phyloP scores from a whole-genome alignment of 2,888 invertebrate species.

The Eilema depressum region DNA sequence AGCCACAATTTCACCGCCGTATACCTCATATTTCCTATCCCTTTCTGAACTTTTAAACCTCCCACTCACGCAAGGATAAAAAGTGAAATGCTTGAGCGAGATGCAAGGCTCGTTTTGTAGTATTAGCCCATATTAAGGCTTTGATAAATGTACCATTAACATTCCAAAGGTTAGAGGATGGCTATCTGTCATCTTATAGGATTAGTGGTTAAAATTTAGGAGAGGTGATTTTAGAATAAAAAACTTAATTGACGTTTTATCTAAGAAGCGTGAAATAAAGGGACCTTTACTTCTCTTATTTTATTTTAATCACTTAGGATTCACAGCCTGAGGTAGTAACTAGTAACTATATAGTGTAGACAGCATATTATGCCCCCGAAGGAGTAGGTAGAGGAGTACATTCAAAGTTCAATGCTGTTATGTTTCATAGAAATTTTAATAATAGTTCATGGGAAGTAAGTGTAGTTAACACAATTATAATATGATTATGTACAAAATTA shows the following conservation, averaged over 20 bases:
- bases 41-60: not conserved
- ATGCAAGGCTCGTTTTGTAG: conserved; percentile 24
- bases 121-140: conserved; percentile 53
- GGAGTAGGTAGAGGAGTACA: too few relatives aligned
- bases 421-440: too few relatives aligned
- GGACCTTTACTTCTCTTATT: conserved; percentile 6
- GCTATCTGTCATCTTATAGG: conserved; percentile 65
- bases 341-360: too few relatives aligned
- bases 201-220: conserved; percentile 52
- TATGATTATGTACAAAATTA: too few relatives aligned
- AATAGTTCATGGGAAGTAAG: too few relatives aligned
- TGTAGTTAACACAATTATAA: too few relatives aligned
- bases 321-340: not conserved
- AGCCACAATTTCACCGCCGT: not conserved
- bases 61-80: not conserved
- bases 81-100: conserved; percentile 3
- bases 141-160: conserved; percentile 80
- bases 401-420: too few relatives aligned
- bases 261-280: conserved; percentile 40
- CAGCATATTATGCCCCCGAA: too few relatives aligned
- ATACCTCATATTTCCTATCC: conserved; percentile 1
- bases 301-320: not conserved
- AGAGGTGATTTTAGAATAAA: conserved; percentile 45
- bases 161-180: conserved; percentile 63
- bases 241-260: conserved; percentile 50